Evolutionary conservation across 2,113 vertebrate species (phyloP).

Genomic region (Galemys pyrenaicus): DNA sequence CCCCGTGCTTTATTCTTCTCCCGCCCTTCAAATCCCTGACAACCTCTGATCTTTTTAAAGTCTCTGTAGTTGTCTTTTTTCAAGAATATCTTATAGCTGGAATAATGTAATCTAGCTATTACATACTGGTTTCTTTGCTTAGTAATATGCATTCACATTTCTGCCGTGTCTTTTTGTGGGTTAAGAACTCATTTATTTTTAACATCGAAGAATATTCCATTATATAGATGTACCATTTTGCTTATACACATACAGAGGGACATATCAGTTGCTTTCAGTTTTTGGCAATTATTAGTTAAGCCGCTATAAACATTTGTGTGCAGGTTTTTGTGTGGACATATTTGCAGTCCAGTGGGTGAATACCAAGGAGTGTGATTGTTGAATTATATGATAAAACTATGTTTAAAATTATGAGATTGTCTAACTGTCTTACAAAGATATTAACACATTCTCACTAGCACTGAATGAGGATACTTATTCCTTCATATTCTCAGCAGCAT

Average conservation of each 20-base stretch:
- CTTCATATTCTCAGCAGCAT: neutral
- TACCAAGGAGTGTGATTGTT: neutral
- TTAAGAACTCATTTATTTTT: neutral
- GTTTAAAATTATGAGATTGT: neutral
- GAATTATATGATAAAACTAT: neutral
- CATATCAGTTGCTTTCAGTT: neutral
- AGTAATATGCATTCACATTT: too few relatives aligned
- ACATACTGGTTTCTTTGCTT: neutral
- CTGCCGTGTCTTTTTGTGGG: neutral
- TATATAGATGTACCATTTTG: neutral
- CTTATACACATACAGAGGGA: neutral
- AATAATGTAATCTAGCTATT: neutral
- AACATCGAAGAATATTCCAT: neutral
- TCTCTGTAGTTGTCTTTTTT: too few relatives aligned
- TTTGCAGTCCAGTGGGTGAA: neutral
- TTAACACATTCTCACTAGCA: neutral
- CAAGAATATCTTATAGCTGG: neutral
- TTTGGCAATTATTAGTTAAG: neutral
- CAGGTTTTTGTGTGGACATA: neutral
- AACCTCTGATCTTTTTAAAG: neutral
- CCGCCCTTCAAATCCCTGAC: neutral
- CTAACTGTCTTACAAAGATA: neutral
- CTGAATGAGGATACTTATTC: neutral
- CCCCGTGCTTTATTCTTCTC: neutral
- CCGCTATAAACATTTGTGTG: neutral